phyloP scores from a whole-genome alignment of 2,113 vertebrate genomes.

The Epinephelus fuscoguttatus region DNA sequence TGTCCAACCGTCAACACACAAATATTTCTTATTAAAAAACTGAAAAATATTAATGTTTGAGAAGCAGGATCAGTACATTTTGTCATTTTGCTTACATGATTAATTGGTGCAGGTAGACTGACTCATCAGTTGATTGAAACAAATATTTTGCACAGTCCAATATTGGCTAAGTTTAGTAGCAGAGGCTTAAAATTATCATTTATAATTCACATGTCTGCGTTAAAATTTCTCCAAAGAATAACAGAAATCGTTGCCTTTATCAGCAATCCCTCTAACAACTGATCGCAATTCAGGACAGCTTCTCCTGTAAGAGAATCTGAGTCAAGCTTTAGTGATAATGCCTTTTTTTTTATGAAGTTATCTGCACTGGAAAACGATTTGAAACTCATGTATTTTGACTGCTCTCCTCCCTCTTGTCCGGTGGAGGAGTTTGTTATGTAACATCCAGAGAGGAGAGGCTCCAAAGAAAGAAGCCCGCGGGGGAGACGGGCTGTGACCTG shows the following conservation, averaged over 20 bases:
- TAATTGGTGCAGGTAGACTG: neutral
- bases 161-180: neutral
- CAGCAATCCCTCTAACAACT: neutral
- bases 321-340: neutral
- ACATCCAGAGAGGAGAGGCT: conserved; percentile 26
- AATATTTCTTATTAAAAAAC: neutral
- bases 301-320: neutral
- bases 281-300: neutral
- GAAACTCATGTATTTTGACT: conserved; percentile 43
- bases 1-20: neutral
- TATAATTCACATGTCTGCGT: neutral
- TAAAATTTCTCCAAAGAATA: neutral
- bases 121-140: neutral
- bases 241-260: neutral
- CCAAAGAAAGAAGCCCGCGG: conserved; percentile 28
- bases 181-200: neutral
- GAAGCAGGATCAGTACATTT: no score
- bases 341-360: neutral
- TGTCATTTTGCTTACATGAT: neutral
- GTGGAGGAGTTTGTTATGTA: conserved; percentile 57
- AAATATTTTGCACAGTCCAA: neutral
- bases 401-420: conserved; percentile 13
- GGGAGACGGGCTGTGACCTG: conserved; percentile 48
- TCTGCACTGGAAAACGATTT: neutral
- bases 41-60: no score